Evolutionary conservation across 2,113 vertebrate species (phyloP).

Genomic region (Ancistrus triradiatus): DNA sequence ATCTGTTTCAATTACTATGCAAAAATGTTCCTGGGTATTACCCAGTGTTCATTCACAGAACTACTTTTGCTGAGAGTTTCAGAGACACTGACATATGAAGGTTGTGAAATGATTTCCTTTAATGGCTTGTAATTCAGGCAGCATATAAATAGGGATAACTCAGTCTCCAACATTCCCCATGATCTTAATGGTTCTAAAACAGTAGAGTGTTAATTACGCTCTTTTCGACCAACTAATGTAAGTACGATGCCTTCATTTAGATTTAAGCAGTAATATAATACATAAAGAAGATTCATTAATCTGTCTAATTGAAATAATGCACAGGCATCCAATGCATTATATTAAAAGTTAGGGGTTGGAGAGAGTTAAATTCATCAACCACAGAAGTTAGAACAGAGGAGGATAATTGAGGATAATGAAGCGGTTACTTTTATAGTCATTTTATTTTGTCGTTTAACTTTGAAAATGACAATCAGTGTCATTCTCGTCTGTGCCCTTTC

Average conservation of each 20-base stretch:
- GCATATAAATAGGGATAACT: no score
- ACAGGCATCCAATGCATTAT: constrained; percentile 8
- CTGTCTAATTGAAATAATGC: constrained; percentile 25
- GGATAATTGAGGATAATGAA: constrained; percentile 55
- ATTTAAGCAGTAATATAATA: constrained; percentile 30
- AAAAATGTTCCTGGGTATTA: no score
- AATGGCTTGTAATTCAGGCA: no score
- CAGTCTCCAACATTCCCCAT: no score
- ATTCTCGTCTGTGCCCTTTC: constrained; percentile 47
- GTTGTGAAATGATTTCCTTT: no score
- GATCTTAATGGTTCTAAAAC: no score
- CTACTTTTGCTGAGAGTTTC: no score
- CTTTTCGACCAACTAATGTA: no score
- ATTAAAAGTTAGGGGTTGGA: constrained; percentile 35
- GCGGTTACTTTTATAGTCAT: constrained; percentile 40
- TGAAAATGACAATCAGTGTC: constrained; percentile 38
- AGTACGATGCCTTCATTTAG: constrained; percentile 8
- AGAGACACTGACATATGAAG: no score
- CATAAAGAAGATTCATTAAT: constrained; percentile 46
- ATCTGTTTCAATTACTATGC: no score
- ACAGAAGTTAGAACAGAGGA: constrained; percentile 39
- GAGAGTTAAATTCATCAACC: constrained; percentile 31
- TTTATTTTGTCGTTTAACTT: constrained; percentile 46
- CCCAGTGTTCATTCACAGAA: no score
- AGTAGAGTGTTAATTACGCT: no score